These are phyloP conservation scores for Bufo gargarizans DNA, from an alignment of 2,113 vertebrate species.

Conservation along the genomic window DNA sequence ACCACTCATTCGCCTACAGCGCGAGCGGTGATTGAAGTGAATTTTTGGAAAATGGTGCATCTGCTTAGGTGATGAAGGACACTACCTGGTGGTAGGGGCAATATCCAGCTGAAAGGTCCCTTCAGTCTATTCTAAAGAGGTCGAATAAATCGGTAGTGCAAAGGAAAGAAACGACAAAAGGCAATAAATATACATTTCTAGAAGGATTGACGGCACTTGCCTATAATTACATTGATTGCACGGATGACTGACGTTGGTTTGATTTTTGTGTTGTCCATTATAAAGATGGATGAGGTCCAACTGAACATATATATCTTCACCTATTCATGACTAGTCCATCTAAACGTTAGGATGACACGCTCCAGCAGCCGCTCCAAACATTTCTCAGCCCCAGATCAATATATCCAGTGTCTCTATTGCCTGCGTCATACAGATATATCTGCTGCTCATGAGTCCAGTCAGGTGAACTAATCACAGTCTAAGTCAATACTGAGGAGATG, in stretches of 20 bases:
- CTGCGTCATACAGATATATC: conserved; percentile 6
- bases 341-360: conserved; percentile 20
- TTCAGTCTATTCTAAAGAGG: no score
- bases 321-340: conserved; percentile 26
- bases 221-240: background rate
- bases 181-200: background rate
- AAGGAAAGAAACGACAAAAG: background rate
- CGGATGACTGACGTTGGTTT: background rate
- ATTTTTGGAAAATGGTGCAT: no score
- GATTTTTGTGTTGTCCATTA: conserved; percentile 32
- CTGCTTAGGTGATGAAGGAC: no score
- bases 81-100: no score
- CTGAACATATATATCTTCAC: conserved; percentile 14
- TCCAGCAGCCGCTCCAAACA: conserved; percentile 25
- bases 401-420: conserved; percentile 26
- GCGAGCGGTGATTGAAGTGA: no score
- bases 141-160: background rate
- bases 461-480: conserved; percentile 42
- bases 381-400: conserved; percentile 44
- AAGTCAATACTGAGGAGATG: conserved; percentile 51
- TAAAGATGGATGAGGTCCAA: background rate
- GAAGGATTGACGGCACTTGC: background rate
- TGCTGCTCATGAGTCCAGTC: background rate
- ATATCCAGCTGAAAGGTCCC: no score
- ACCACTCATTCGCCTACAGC: no score